These are phyloP conservation scores for Campopleginae sp. DNA, from an alignment of 2,888 invertebrate species.

Conservation along the genomic window DNA sequence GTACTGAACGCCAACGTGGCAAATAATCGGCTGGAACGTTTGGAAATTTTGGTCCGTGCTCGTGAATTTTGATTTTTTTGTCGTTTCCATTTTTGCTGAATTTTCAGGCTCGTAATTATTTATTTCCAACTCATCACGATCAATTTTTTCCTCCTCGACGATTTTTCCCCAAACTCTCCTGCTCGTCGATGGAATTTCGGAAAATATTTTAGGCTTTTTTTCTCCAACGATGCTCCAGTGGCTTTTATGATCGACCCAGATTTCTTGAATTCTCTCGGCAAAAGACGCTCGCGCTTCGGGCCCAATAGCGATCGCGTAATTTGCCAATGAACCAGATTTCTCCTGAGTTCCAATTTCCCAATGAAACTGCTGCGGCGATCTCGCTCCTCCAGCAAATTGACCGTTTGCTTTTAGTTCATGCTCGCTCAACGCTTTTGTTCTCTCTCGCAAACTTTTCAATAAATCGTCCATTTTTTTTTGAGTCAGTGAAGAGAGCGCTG, in stretches of 20 bases:
- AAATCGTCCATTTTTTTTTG: conserved; percentile 60
- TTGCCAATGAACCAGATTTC: conserved; percentile 44
- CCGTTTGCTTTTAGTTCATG: conserved; percentile 38
- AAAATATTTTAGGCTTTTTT: conserved; percentile 2
- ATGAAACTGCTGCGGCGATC: not conserved
- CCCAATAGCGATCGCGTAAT: conserved; percentile 17
- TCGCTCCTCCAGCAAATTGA: conserved; percentile 10
- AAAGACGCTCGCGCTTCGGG: conserved; percentile 62
- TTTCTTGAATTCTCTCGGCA: conserved; percentile 66
- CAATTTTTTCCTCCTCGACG: not conserved
- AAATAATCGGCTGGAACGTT: not conserved
- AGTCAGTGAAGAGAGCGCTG: conserved; percentile 51
- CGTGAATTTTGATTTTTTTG: conserved; percentile 5
- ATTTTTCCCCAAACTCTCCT: not conserved
- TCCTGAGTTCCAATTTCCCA: conserved; percentile 13
- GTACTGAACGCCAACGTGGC: conserved; percentile 65
- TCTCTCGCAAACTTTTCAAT: conserved; percentile 58
- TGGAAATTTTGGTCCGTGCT: conserved; percentile 23
- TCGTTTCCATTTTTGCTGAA: not conserved
- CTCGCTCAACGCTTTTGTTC: conserved; percentile 46
- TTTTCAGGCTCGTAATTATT: not conserved
- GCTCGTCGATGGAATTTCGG: not conserved
- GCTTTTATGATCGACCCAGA: conserved; percentile 61
- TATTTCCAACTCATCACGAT: not conserved
- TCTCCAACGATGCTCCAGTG: conserved; percentile 24